Conservation (phyloP, 2,113 vertebrate genomes). For the Corythaixoides concolor region DNA sequence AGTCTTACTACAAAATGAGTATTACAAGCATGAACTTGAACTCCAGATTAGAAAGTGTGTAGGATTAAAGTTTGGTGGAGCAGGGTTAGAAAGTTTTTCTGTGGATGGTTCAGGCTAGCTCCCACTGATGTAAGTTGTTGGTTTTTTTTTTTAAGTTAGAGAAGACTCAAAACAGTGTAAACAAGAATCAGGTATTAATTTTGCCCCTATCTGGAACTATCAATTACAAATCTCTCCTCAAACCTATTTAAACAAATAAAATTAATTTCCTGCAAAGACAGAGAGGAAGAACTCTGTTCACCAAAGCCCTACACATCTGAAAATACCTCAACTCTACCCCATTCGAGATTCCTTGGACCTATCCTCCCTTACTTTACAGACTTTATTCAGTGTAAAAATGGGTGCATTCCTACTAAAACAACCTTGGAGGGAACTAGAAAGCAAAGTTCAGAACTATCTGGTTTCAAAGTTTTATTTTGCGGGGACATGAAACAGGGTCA, state of each 20-base stretch:
- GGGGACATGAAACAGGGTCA: fast-evolving
- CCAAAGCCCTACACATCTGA: not conserved
- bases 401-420: not conserved
- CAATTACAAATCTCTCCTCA: not conserved
- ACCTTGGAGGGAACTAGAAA: not conserved
- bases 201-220: not conserved
- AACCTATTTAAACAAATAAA: not conserved
- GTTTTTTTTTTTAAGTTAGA: not conserved
- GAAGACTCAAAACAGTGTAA: not conserved
- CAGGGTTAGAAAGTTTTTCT: not conserved
- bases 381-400: not conserved
- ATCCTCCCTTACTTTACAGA: not conserved
- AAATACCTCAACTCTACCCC: not conserved
- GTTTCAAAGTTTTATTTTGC: not conserved
- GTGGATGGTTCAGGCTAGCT: not conserved
- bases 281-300: not conserved
- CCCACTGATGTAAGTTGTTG: not conserved
- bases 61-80: not conserved
- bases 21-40: not conserved
- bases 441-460: not conserved
- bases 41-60: not conserved
- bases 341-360: not conserved
- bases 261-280: not conserved
- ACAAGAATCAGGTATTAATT: not conserved
- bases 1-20: not conserved